Evolutionary conservation across 37 sponge, comb jelly and placozoan genomes (phyloP), one percentile per base, ranked within the genome.

Genomic region (Halisarca cf. caerulea): DNA sequence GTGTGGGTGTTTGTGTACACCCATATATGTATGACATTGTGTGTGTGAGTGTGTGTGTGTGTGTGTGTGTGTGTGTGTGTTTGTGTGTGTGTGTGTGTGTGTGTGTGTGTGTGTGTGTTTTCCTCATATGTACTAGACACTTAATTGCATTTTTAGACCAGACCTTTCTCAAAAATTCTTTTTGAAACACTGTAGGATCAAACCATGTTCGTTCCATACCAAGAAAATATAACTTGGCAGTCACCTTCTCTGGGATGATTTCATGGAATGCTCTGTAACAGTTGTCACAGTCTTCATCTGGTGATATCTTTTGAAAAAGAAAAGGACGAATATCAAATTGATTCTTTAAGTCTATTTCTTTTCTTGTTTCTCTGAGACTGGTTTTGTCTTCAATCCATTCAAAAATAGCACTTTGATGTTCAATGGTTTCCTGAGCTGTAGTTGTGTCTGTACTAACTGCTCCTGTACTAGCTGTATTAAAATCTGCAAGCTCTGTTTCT

Each of bases 151-250:
- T n/a, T n/a, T n/a, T n/a, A n/a, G n/a, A n/a, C n/a, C 71, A 21
- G 15, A 74, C 77, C 44, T 40, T 44, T 40, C 24, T 74, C 24
- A 74, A 21, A 44, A 36, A 74, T 74, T 37, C 43, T 24, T 74
- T 74, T 40, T 40, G 45, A 6, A 44, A 74, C 15, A 74, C 9
- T 25, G 23, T n/a, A 42, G 77, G 77, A 43, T 74, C 45, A 74
- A 74, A 74, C 77, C 77, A 74, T 15, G 32, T 23, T 24, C 77
- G 42, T 2, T 74, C 45, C 45, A 74, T 74, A 8, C n/a, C 25
- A 42, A 74, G 77, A 14, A 74, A 74, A 21, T 74, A 74, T n/a
- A 74, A 25, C 45, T 44, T 74, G 32, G 77, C 77, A 41, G 77
- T 44, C 2, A 74, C 44, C 44, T 74, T 74, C 42, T 44, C 77